These are phyloP conservation scores for Gryon sp. DNA, from an alignment of 1,140 invertebrate genomes.

Conservation along the genomic window DNA sequence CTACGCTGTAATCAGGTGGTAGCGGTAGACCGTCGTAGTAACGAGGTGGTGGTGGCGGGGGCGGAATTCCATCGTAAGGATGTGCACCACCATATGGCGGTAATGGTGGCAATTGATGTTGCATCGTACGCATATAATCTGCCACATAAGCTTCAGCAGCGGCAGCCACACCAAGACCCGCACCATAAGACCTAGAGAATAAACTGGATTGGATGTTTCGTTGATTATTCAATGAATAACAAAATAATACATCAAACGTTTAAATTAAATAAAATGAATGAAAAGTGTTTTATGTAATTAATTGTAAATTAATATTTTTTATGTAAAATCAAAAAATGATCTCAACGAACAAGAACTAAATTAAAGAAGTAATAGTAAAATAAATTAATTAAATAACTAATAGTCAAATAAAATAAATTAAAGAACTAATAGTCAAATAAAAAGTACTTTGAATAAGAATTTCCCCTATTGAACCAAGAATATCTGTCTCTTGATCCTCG, in stretches of 20 bases:
- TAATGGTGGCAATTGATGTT: constrained; percentile 87
- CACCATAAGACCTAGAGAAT: constrained; percentile 71
- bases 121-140: constrained; percentile 90
- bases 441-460: constrained; percentile 75
- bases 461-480: constrained; percentile 75
- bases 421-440: not conserved
- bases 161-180: constrained; percentile 80
- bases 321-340: no score
- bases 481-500: constrained; percentile 75
- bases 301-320: no score
- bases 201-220: constrained; percentile 35
- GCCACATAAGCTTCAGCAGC: constrained; percentile 88
- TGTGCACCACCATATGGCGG: constrained; percentile 85
- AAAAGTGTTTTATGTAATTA: no score
- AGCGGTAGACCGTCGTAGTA: constrained; percentile 89
- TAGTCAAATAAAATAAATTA: constrained; percentile 20
- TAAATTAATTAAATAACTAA: no score
- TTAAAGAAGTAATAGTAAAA: no score
- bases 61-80: constrained; percentile 85
- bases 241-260: constrained; percentile 5
- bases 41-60: constrained; percentile 85
- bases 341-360: no score
- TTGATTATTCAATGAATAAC: constrained; percentile 25
- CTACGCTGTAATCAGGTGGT: constrained; percentile 81
- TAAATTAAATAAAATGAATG: no score